Evolutionary conservation across 2,113 vertebrate species (phyloP), one percentile per base, ranked within the genome.

Genomic region (Zapornia atra): DNA sequence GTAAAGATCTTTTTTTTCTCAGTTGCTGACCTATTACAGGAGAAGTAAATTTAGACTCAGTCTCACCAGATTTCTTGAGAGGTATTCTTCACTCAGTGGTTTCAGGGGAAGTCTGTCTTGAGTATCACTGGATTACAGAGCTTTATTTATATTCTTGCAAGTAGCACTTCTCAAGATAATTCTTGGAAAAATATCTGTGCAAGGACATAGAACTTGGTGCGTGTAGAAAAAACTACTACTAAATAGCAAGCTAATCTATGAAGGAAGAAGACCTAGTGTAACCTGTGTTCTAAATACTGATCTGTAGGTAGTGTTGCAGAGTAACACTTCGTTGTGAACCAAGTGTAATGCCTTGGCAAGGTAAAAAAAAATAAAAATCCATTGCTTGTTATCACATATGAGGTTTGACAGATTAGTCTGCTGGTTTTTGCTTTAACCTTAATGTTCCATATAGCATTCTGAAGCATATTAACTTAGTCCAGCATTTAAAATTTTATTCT

Each of bases 51-150:
- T 54, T 82, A 29, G 25, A 42, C 82, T 86, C 0, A 1, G 5
- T 64, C 20, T 57, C 40, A 4, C 2, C 11, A 38, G 26, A 34
- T 56, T 56, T 88, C 21, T 1, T 48, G 26, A 38, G 2, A 0
- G 1, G 1, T n/a, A 22, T 40, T 75, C 44, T 59, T 82, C 0
- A 0, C 14, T 68, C 0, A 0, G 3, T 70, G 42, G 31, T 86
- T 86, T 70, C 10, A 10, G 21, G 8, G 33, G 11, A 7, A 1
- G 4, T 22, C 68, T 81, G 5, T 61, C 38, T 65, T 64, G 31
- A 60, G 22, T 24, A 22, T 84, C 14, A 5, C 44, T 75, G 65
- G 50, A 19, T 77, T 59, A 54, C 51, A 54, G 42, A 60, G 65
- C 26, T 78, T 83, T 59, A 65, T 78, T 83, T 56, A 65, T 18